phyloP scores from a whole-genome alignment of 2,113 vertebrate genomes.

The Takifugu flavidus region DNA sequence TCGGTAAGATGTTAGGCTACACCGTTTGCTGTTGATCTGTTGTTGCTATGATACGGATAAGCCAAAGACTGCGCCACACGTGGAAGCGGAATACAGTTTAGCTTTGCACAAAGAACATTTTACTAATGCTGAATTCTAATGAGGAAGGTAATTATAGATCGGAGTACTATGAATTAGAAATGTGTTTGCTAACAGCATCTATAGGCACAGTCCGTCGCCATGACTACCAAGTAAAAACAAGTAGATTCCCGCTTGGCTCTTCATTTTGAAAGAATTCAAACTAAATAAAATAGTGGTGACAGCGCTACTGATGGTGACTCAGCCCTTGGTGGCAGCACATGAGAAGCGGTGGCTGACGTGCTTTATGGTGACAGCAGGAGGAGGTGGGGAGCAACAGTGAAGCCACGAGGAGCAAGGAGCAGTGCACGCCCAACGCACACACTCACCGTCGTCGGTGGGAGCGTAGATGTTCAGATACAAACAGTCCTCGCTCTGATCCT shows the following conservation, averaged over 20 bases:
- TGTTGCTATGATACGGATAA: slow-evolving; percentile 58
- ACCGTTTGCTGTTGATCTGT: slow-evolving; percentile 65
- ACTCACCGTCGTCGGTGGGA: slow-evolving; percentile 96
- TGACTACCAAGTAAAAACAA: slow-evolving; percentile 4
- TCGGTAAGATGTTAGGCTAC: slow-evolving; percentile 45
- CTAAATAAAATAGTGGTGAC: slow-evolving; percentile 20
- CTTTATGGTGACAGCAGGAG: slow-evolving; percentile 32
- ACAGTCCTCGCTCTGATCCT: slow-evolving; percentile 83
- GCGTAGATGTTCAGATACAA: slow-evolving; percentile 97
- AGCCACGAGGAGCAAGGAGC: slow-evolving; percentile 8
- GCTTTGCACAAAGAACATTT: slow-evolving; percentile 31
- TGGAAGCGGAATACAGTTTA: slow-evolving; percentile 26
- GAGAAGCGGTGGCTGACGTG: slow-evolving; percentile 33
- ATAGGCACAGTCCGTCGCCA: neutral
- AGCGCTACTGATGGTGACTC: slow-evolving; percentile 47
- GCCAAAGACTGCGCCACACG: slow-evolving; percentile 27
- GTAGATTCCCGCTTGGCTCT: slow-evolving; percentile 10
- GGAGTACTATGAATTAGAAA: slow-evolving; percentile 11
- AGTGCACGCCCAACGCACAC: slow-evolving; percentile 32
- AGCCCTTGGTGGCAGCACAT: slow-evolving; percentile 44
- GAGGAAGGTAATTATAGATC: slow-evolving; percentile 10
- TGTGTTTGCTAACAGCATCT: slow-evolving; percentile 3
- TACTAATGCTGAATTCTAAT: slow-evolving; percentile 14
- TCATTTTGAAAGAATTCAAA: slow-evolving; percentile 14
- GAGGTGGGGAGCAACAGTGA: slow-evolving; percentile 19